Evolutionary conservation across 1,140 invertebrate species (phyloP).

Genomic region (Orius laevigatus): DNA sequence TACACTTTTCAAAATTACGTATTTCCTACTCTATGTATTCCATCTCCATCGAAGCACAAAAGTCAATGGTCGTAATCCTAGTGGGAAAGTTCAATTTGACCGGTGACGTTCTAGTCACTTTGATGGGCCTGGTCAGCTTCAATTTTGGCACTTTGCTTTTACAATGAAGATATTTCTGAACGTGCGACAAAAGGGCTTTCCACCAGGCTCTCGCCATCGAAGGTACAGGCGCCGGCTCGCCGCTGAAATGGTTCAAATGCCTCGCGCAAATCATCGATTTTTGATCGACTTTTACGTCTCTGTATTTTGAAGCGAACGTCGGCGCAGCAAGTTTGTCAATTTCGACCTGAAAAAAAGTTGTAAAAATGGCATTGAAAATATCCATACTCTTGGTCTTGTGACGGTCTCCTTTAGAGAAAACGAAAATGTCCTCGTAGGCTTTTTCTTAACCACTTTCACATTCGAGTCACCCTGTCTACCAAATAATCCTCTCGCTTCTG

Average conservation of each 20-base stretch:
- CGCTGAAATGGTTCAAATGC: background rate
- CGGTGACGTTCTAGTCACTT: background rate
- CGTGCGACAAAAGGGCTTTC: background rate
- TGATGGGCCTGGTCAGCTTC: background rate
- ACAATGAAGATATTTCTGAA: background rate
- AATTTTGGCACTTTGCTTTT: background rate
- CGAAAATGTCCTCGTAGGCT: slow-evolving; percentile 5
- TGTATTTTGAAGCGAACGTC: slow-evolving; percentile 30
- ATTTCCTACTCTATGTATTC: too few relatives aligned
- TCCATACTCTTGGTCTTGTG: slow-evolving; percentile 1
- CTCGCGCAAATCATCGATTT: slow-evolving; percentile 1
- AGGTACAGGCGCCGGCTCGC: background rate
- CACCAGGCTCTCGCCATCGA: slow-evolving; percentile 1
- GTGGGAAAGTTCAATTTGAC: too few relatives aligned
- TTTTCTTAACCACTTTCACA: slow-evolving; percentile 19
- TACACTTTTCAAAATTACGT: too few relatives aligned
- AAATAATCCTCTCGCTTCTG: slow-evolving; percentile 56
- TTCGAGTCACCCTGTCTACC: slow-evolving; percentile 30
- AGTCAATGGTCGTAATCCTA: too few relatives aligned
- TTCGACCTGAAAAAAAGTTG: slow-evolving; percentile 21
- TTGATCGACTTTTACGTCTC: slow-evolving; percentile 12
- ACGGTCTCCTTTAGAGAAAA: slow-evolving; percentile 4
- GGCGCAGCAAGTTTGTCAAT: slow-evolving; percentile 33
- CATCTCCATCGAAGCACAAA: too few relatives aligned
- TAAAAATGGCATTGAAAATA: slow-evolving; percentile 3